Conservation (phyloP, 1,140 invertebrate species). For the Drosophila carrolli region DNA sequence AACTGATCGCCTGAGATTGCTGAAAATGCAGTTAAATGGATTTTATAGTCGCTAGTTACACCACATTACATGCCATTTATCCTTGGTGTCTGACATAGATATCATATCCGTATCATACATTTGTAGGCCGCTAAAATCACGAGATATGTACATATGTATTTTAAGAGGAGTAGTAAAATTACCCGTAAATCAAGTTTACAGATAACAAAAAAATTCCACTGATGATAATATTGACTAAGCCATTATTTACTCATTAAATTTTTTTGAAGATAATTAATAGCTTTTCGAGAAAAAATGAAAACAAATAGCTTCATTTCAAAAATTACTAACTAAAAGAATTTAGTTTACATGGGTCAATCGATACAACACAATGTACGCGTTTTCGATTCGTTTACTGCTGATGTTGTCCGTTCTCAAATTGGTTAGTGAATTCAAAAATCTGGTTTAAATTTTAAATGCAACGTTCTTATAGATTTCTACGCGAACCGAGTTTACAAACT, state of each 20-base stretch:
- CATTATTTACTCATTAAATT: background rate
- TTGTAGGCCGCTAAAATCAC: background rate
- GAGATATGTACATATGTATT: too few relatives aligned
- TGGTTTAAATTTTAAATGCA: background rate
- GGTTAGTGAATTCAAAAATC: background rate
- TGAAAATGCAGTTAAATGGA: background rate
- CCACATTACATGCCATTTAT: background rate
- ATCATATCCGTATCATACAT: background rate
- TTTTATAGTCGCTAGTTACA: background rate
- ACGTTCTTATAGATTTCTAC: background rate
- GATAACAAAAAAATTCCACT: too few relatives aligned
- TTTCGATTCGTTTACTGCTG: background rate
- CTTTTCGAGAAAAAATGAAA: background rate
- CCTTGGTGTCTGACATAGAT: background rate
- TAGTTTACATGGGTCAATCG: background rate
- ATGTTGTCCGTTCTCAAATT: background rate
- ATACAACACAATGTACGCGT: background rate
- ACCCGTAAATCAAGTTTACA: too few relatives aligned
- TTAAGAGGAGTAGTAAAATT: background rate
- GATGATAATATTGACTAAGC: background rate
- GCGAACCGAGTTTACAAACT: conserved; percentile 11
- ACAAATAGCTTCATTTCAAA: background rate
- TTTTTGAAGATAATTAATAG: background rate
- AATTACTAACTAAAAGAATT: background rate
- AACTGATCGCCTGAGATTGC: conserved; percentile 12